Evolutionary conservation across 2,888 invertebrate species (phyloP), one percentile per base, ranked within the genome.

Genomic region (Phania funesta): DNA sequence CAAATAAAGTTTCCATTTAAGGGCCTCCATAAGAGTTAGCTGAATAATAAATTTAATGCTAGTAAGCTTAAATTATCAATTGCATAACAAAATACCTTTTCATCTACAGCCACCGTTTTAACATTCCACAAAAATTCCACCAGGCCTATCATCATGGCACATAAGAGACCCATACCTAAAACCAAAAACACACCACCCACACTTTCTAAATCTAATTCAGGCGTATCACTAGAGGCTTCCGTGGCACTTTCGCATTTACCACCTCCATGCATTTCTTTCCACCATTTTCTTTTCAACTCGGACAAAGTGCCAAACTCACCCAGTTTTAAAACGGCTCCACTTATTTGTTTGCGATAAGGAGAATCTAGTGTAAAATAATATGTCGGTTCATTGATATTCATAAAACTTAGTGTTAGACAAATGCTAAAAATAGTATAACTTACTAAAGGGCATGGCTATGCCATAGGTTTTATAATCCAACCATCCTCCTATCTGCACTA

Each of bases 381-480:
- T 11, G 29, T 9, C n/a, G n/a, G n/a, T n/a, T n/a, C n/a, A n/a
- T n/a, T n/a, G 29, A 48, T 8, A 54, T 38, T n/a, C 29, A 26
- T 29, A 13, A 11, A 52, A 8, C 0, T 4, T 4, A 20, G 6
- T 11, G 4, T 44, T 18, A n/a, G n/a, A 0, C 0, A n/a, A n/a
- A 16, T 1, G 16, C 6, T 11, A 20, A 18, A n/a, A 13, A 3
- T 22, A 3, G 35, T 44, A 26, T 38, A 16, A 20, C 95, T 93
- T 91, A 98, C 98, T 95, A 87, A 96, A 95, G 2, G 96, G 96
- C 94, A 97, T 95, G 0, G 97, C 98, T 79, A 98, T 96, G 60
- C 98, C 98, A 88, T 98, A 98, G 83, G 97, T 98, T 90, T 98
- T 98, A 44, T 95, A 95, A 91, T 98, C 98, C 79, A 98, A 91